phyloP scores from a whole-genome alignment of 2,113 vertebrate genomes.

The Albula goreensis region DNA sequence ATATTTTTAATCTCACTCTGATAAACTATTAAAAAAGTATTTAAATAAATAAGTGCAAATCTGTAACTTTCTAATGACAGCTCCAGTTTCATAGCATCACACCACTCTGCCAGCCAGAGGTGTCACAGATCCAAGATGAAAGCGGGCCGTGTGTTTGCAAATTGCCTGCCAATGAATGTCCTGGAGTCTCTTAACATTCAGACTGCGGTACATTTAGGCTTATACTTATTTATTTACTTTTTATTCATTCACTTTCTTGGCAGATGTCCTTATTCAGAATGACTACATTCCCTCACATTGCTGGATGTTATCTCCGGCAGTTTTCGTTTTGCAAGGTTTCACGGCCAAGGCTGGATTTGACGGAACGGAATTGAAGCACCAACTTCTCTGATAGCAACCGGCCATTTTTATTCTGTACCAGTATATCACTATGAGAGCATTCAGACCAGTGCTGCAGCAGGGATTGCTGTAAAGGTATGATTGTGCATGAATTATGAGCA shows the following conservation, averaged over 20 bases:
- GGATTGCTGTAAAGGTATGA: background rate
- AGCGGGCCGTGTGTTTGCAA: background rate
- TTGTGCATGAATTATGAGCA: background rate
- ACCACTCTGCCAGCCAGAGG: background rate
- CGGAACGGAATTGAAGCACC: background rate
- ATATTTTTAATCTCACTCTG: too few species aligned
- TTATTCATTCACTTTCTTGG: background rate
- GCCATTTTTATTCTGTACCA: background rate
- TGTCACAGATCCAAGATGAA: background rate
- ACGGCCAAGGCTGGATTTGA: background rate
- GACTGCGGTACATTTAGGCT: background rate
- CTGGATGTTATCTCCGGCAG: background rate
- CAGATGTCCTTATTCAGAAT: background rate
- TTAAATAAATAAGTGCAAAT: too few species aligned
- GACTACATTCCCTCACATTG: background rate
- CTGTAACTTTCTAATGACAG: too few species aligned
- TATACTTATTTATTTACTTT: background rate
- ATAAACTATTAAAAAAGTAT: too few species aligned
- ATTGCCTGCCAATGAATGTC: background rate
- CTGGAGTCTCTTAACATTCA: background rate
- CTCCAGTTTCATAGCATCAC: background rate
- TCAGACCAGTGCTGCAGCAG: background rate
- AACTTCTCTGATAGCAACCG: background rate
- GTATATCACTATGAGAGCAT: background rate
- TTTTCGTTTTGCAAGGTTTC: background rate